Conservation (phyloP, 2,797 vertebrate species). For the Botia almorhae region DNA sequence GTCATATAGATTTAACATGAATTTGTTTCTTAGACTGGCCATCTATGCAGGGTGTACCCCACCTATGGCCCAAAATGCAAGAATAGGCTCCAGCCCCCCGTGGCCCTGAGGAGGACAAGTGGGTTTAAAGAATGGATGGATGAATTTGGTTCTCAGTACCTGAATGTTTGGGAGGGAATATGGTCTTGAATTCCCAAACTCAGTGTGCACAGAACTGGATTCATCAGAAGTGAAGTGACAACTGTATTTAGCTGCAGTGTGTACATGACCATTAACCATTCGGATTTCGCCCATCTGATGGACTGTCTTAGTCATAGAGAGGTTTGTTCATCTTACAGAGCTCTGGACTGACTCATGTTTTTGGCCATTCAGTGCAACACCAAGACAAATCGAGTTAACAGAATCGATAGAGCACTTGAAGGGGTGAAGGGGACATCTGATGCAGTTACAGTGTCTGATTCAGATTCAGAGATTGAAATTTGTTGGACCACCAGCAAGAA, state of each 20-base stretch:
- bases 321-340: conserved; percentile 43
- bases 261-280: conserved; percentile 52
- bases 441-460: conserved; percentile 52
- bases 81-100: too few species aligned
- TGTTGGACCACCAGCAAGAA: conserved; percentile 14
- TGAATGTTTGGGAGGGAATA: neutral
- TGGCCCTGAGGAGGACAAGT: too few species aligned
- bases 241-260: neutral
- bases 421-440: conserved; percentile 45
- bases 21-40: neutral
- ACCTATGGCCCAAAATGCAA: too few species aligned
- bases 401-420: conserved; percentile 47
- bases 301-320: conserved; percentile 27
- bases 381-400: conserved; percentile 50
- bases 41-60: too few species aligned
- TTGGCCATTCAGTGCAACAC: conserved; percentile 38
- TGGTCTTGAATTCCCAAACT: neutral
- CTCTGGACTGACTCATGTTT: conserved; percentile 18
- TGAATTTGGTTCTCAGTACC: too few species aligned
- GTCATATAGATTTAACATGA: neutral
- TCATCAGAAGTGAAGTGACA: neutral
- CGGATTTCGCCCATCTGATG: conserved; percentile 54
- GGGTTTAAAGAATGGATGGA: too few species aligned
- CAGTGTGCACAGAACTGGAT: neutral
- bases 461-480: conserved; percentile 50